Conservation (phyloP, 1,140 invertebrate genomes). For the Solenopsis invicta region DNA sequence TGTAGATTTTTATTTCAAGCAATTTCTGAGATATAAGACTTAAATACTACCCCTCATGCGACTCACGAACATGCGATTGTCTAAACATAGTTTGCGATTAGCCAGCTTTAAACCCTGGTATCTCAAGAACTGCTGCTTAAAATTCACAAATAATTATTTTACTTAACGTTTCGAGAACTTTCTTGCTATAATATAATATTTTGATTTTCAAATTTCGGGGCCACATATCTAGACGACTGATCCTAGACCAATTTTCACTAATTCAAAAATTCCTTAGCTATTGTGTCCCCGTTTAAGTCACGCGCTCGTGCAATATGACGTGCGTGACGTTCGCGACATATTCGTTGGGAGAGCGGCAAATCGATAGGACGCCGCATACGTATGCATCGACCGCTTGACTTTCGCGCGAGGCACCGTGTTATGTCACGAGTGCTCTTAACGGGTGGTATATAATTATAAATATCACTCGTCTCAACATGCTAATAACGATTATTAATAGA, state of each 20-base stretch:
- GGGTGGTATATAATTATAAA: conserved; percentile 67
- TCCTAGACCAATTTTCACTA: not conserved
- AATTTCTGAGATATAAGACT: too few relatives aligned
- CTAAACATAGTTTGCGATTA: too few relatives aligned
- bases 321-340: conserved; percentile 53
- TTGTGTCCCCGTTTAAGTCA: conserved; percentile 42
- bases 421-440: conserved; percentile 64
- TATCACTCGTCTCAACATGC: conserved; percentile 59
- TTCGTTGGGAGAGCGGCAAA: conserved; percentile 57
- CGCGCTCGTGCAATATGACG: conserved; percentile 52
- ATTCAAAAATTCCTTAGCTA: conserved; percentile 31
- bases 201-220: not conserved
- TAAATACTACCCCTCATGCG: too few relatives aligned
- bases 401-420: conserved; percentile 56
- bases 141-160: too few relatives aligned
- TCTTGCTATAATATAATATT: too few relatives aligned
- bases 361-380: conserved; percentile 63
- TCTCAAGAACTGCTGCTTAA: too few relatives aligned
- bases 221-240: not conserved
- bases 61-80: too few relatives aligned
- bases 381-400: conserved; percentile 33
- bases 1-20: too few relatives aligned
- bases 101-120: too few relatives aligned
- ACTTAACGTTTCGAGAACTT: too few relatives aligned
- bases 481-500: conserved; percentile 72